Conservation (phyloP, 2,888 invertebrate genomes). For the Escarpia spicata region DNA sequence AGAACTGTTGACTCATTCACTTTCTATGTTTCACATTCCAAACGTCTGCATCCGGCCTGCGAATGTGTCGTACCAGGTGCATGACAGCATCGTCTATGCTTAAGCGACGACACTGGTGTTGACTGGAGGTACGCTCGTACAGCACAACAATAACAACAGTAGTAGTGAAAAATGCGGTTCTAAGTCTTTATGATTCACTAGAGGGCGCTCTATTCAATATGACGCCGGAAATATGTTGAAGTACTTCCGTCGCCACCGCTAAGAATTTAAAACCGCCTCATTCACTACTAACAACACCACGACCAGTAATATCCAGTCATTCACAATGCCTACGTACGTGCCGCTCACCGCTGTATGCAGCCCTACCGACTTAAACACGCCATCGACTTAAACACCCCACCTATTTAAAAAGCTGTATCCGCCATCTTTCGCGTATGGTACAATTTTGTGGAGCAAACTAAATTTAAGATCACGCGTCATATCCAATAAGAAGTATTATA, state of each 20-base stretch:
- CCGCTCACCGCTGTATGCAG: no score
- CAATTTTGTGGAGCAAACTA: not conserved
- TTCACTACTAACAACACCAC: not conserved
- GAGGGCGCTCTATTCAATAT: no score
- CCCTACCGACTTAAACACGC: no score
- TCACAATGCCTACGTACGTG: no score
- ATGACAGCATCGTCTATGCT: not conserved
- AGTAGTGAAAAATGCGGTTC: no score
- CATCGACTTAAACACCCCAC: no score
- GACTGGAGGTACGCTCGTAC: not conserved
- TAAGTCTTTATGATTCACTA: no score
- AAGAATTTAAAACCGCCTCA: no score
- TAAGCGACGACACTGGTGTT: not conserved
- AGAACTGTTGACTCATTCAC: not conserved
- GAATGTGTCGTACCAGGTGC: not conserved
- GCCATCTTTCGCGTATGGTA: not conserved
- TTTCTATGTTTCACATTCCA: not conserved
- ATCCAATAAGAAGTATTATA: not conserved
- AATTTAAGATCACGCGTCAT: not conserved
- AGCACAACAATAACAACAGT: not conserved
- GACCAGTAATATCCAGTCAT: no score
- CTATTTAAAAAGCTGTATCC: not conserved
- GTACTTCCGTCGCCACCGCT: no score
- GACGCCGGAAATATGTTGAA: no score
- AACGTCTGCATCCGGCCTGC: not conserved